Conservation (phyloP, 2,888 invertebrate genomes). For the Scelioninae gen. 1 region DNA sequence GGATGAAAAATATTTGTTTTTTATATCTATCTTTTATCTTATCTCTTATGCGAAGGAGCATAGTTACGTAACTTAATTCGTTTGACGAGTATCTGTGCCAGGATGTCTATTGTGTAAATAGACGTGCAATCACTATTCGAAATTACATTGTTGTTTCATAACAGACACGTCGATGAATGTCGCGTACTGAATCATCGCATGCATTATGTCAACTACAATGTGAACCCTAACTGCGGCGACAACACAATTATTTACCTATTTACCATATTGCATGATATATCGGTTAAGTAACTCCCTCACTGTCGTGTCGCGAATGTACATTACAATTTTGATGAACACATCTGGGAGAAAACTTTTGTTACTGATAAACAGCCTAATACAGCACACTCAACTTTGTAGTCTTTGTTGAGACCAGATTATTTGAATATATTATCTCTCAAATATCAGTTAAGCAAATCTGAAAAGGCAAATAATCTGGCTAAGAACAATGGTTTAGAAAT, state of each 20-base stretch:
- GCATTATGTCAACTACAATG: slow-evolving; percentile 65
- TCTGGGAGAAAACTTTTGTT: background rate
- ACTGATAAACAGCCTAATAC: background rate
- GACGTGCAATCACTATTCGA: slow-evolving; percentile 49
- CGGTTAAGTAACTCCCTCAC: slow-evolving; percentile 53
- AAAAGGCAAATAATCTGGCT: slow-evolving; percentile 3
- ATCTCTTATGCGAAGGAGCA: background rate
- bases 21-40: background rate
- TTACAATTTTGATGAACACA: slow-evolving; percentile 9
- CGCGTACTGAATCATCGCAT: slow-evolving; percentile 57
- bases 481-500: slow-evolving; percentile 6
- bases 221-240: slow-evolving; percentile 54
- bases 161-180: slow-evolving; percentile 64
- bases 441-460: slow-evolving; percentile 11
- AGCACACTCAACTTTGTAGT: background rate
- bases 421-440: slow-evolving; percentile 9
- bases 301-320: background rate
- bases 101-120: slow-evolving; percentile 35
- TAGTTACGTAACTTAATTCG: slow-evolving; percentile 9
- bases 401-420: background rate
- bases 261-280: slow-evolving; percentile 63
- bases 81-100: slow-evolving; percentile 8
- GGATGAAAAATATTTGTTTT: slow-evolving; percentile 14
- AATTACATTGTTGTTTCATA: slow-evolving; percentile 62
- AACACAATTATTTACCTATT: slow-evolving; percentile 69